phyloP scores from a whole-genome alignment of 2,888 invertebrate genomes.

The Neuroscelio doddi region DNA sequence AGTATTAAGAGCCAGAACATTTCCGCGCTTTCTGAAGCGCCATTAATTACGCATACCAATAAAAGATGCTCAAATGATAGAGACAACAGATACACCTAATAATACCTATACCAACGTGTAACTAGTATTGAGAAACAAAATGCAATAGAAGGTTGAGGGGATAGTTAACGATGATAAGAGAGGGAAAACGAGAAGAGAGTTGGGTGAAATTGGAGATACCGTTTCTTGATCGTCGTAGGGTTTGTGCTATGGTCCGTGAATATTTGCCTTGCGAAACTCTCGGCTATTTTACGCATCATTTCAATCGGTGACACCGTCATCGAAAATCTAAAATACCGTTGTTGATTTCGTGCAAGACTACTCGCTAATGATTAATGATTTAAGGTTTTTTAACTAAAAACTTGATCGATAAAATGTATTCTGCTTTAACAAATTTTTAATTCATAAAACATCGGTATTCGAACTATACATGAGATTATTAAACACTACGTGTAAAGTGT shows the following conservation, averaged over 20 bases:
- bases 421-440: too few species aligned
- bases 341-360: too few species aligned
- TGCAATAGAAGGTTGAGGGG: too few species aligned
- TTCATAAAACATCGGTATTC: too few species aligned
- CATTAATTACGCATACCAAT: conserved; percentile 54
- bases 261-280: conserved; percentile 64
- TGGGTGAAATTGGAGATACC: conserved; percentile 50
- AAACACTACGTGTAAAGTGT: too few species aligned
- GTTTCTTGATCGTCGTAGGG: conserved; percentile 16
- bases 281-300: conserved; percentile 70
- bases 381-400: too few species aligned
- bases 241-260: conserved; percentile 44
- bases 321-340: conserved; percentile 40
- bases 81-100: conserved; percentile 20
- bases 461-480: too few species aligned
- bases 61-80: conserved; percentile 14
- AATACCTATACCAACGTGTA: conserved; percentile 13
- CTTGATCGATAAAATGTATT: too few species aligned
- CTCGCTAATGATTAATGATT: too few species aligned
- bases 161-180: conserved; percentile 3
- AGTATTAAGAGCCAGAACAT: conserved; percentile 44
- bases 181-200: conserved; percentile 20
- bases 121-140: conserved; percentile 15
- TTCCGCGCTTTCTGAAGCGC: conserved; percentile 51
- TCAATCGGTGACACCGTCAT: conserved; percentile 69